A percentile compares a stretch with the other conserved stretches of the same genome.
Evolutionary conservation across 2,797 vertebrate genomes (phyloP).

Genomic region (Periophthalmus magnuspinnatus): DNA sequence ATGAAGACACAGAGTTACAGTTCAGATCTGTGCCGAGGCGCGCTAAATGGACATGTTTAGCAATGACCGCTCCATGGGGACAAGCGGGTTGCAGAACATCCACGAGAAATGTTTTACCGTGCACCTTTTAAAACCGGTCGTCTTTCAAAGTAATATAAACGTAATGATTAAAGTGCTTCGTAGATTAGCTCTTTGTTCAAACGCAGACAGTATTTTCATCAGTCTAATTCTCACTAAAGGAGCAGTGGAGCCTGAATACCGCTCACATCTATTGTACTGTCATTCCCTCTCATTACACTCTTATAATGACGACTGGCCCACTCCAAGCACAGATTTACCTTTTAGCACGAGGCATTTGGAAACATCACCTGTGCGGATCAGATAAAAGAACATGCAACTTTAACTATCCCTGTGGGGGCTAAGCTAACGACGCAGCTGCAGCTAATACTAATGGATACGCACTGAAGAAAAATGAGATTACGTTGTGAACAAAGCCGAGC

Average conservation of each 20-base stretch:
- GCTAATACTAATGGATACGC: constrained; percentile 38
- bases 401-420: constrained; percentile 46
- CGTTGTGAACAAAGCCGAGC: constrained; percentile 30
- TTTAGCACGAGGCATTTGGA: constrained; percentile 46
- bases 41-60: too few species aligned
- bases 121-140: too few species aligned
- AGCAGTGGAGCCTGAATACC: constrained; percentile 52
- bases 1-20: too few species aligned
- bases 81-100: too few species aligned
- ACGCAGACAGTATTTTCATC: constrained; percentile 72
- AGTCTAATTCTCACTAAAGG: constrained; percentile 63
- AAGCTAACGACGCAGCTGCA: constrained; percentile 30
- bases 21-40: too few species aligned
- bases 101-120: not conserved
- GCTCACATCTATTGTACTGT: constrained; percentile 70
- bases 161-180: constrained; percentile 64
- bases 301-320: constrained; percentile 70
- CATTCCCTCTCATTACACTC: constrained; percentile 74
- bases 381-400: constrained; percentile 57
- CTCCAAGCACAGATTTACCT: constrained; percentile 66
- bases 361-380: constrained; percentile 55
- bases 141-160: constrained; percentile 22
- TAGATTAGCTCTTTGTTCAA: constrained; percentile 69
- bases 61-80: not conserved
- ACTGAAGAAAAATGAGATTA: constrained; percentile 36